These are phyloP conservation scores for Tor tambroides DNA, from an alignment of 2,113 vertebrate genomes.

Conservation along the genomic window DNA sequence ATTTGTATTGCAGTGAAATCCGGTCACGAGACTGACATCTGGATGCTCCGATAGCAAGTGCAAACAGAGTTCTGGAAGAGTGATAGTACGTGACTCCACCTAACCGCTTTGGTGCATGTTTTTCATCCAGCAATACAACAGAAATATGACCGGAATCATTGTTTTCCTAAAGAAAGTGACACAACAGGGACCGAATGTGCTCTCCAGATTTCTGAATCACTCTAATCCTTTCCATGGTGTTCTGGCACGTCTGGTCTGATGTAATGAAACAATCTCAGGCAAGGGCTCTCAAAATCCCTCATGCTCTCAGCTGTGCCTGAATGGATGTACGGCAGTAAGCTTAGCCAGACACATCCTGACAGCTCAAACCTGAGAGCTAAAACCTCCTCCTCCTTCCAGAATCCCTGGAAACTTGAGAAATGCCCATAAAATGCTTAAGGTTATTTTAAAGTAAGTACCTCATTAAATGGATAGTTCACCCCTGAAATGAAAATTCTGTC, in stretches of 20 bases:
- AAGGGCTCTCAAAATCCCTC: constrained; percentile 23
- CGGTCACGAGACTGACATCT: background rate
- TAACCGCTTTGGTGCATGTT: background rate
- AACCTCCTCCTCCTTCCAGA: background rate
- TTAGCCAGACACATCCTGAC: constrained; percentile 29
- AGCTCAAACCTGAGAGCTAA: constrained; percentile 26
- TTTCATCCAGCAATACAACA: background rate
- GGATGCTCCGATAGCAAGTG: background rate
- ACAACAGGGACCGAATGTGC: constrained; percentile 43
- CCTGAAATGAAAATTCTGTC: background rate
- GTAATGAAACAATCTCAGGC: constrained; percentile 21
- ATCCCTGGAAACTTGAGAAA: background rate
- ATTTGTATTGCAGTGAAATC: background rate
- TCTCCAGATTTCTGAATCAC: constrained; percentile 43
- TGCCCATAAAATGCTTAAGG: background rate
- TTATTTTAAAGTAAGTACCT: background rate
- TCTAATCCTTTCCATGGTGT: constrained; percentile 4
- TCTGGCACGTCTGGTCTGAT: constrained; percentile 19
- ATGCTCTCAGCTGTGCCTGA: constrained; percentile 12
- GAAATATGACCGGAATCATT: constrained; percentile 45
- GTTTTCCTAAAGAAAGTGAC: constrained; percentile 21
- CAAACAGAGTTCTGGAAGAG: constrained; percentile 17
- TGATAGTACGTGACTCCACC: background rate
- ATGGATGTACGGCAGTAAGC: background rate
- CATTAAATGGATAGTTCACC: background rate